These are phyloP conservation scores for Suncus etruscus DNA, from an alignment of 2,113 vertebrate species.

Conservation along the genomic window DNA sequence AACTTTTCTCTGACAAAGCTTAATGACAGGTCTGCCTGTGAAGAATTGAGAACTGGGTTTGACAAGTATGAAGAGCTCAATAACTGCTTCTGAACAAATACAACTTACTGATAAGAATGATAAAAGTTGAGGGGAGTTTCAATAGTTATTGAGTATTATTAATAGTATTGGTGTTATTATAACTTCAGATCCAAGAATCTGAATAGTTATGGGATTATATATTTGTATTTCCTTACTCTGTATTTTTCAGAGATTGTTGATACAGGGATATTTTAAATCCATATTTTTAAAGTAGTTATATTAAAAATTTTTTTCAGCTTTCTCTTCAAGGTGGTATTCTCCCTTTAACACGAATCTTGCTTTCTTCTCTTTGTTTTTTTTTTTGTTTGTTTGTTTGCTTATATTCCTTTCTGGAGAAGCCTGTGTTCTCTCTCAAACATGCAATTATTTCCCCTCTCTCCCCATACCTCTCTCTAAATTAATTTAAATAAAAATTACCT, in stretches of 20 bases:
- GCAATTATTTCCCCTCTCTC: too few species aligned
- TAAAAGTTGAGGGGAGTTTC: slow-evolving; percentile 22
- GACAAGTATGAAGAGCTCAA: not conserved
- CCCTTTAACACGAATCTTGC: too few species aligned
- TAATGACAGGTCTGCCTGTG: not conserved
- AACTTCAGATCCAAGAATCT: not conserved
- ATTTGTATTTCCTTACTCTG: not conserved
- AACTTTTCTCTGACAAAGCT: not conserved
- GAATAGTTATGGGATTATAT: not conserved
- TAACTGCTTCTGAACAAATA: not conserved
- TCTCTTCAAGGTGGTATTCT: too few species aligned
- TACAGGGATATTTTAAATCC: not conserved
- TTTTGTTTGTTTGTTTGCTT: too few species aligned
- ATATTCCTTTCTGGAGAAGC: too few species aligned
- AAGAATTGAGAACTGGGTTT: not conserved
- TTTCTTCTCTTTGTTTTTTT: too few species aligned
- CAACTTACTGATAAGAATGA: not conserved
- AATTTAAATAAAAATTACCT: too few species aligned
- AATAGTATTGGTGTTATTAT: not conserved
- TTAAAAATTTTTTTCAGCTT: too few species aligned
- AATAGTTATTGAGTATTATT: not conserved
- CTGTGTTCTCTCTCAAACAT: too few species aligned
- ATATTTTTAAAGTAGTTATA: too few species aligned
- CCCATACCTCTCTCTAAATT: too few species aligned
- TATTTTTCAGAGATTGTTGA: not conserved